phyloP scores from a whole-genome alignment of 64 coral and sea anemone species.

The Montipora foliosa region DNA sequence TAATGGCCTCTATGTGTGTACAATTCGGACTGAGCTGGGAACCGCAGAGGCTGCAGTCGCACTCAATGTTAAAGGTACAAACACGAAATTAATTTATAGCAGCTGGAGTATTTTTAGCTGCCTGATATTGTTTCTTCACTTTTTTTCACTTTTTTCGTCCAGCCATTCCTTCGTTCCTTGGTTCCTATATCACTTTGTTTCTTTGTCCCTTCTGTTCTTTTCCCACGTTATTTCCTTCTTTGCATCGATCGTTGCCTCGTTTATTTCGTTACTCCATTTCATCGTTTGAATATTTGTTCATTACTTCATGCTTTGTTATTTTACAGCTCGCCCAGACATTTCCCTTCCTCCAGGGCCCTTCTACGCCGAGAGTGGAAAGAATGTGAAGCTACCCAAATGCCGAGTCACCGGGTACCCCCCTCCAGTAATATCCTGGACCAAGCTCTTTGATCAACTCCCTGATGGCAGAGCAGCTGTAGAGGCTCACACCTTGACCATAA shows the following conservation, averaged over 20 bases:
- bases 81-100: too few species aligned
- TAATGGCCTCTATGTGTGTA: conserved; percentile 72
- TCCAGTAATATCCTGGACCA: conserved; percentile 77
- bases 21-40: conserved; percentile 62
- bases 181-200: too few species aligned
- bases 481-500: conserved; percentile 56
- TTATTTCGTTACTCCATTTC: too few species aligned
- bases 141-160: too few species aligned
- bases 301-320: neutral
- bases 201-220: too few species aligned
- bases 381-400: conserved; percentile 77
- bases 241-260: too few species aligned
- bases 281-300: too few species aligned
- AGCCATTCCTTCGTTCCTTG: too few species aligned
- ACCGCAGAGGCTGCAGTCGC: conserved; percentile 64
- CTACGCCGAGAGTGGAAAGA: conserved; percentile 58
- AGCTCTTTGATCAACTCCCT: conserved; percentile 70
- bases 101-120: rapidly evolving
- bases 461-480: conserved; percentile 26
- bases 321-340: conserved; percentile 59
- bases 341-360: conserved; percentile 39
- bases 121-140: too few species aligned
- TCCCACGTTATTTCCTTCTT: too few species aligned
- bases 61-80: conserved; percentile 83
- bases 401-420: conserved; percentile 58